Percentiles rank a stretch among this genome's conserved stretches.
Evolutionary conservation across 2,888 invertebrate genomes (phyloP).

Genomic region (Spilosoma lubricipeda): DNA sequence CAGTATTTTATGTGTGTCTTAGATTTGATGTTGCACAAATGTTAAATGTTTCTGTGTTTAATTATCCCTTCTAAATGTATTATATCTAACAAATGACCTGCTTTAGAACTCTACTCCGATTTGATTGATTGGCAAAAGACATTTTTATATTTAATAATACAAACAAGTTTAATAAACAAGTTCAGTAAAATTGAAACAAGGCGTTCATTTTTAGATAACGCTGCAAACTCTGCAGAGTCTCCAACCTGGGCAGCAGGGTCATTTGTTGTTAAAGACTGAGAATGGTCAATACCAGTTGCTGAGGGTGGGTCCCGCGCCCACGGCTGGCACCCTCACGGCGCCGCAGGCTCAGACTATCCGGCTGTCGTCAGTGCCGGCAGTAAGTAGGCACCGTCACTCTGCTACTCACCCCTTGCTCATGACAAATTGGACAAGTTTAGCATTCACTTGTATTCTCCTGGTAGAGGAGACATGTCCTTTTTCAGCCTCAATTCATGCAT

Average conservation of each 20-base stretch:
- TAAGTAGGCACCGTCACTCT: conserved; percentile 89
- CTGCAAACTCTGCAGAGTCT: conserved; percentile 94
- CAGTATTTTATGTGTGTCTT: conserved; percentile 25
- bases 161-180: conserved; percentile 44
- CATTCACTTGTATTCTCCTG: conserved; percentile 29
- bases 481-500: conserved; percentile 71
- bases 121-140: conserved; percentile 40
- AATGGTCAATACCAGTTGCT: conserved; percentile 98
- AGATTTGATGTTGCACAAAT: conserved; percentile 49
- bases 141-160: conserved; percentile 33
- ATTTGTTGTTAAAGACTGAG: conserved; percentile 97
- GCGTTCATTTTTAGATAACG: conserved; percentile 91
- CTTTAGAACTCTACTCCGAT: conserved; percentile 57
- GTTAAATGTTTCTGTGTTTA: conserved; percentile 40
- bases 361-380: conserved; percentile 94
- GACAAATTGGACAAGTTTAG: conserved; percentile 46
- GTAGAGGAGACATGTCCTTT: conserved; percentile 53
- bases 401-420: conserved; percentile 44
- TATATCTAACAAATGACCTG: conserved; percentile 72
- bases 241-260: conserved; percentile 95
- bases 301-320: conserved; percentile 93
- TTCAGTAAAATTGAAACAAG: conserved; percentile 72
- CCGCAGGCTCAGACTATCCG: conserved; percentile 91
- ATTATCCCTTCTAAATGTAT: conserved; percentile 43
- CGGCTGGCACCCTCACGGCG: conserved; percentile 85